A percentile compares a stretch with the other conserved stretches of the same genome.
Conservation (phyloP, 2,888 invertebrate species). For the Epinotia bilunana region DNA sequence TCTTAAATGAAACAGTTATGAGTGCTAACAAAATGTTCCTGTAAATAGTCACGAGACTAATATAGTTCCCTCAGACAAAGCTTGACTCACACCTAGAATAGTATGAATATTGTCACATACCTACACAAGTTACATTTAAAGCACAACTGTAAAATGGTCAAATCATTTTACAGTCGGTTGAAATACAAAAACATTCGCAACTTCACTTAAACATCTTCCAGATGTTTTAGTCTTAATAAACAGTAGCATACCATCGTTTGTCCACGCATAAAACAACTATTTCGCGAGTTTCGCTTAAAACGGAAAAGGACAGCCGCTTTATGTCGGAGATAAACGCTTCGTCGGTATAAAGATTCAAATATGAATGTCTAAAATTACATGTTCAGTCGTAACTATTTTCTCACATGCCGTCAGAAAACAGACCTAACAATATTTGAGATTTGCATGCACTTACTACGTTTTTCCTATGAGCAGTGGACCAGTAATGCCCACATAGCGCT, state of each 20-base stretch:
- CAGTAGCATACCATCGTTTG: constrained; percentile 13
- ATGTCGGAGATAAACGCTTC: constrained; percentile 21
- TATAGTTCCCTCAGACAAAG: background rate
- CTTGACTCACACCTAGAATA: background rate
- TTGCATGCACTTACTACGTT: background rate
- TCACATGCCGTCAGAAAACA: background rate
- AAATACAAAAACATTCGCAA: background rate
- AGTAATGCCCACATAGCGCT: constrained; percentile 15
- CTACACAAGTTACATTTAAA: background rate
- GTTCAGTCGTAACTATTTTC: constrained; percentile 3
- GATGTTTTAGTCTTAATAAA: background rate
- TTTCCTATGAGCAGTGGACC: background rate
- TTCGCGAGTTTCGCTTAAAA: constrained; percentile 12
- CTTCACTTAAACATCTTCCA: background rate
- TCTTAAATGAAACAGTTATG: background rate
- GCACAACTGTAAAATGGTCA: background rate
- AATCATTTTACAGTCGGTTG: background rate
- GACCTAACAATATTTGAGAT: background rate
- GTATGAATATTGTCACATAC: background rate
- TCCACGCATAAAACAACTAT: constrained; percentile 17
- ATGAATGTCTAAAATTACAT: constrained; percentile 13
- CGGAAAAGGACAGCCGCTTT: constrained; percentile 13
- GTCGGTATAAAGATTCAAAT: constrained; percentile 7
- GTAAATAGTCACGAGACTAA: background rate
- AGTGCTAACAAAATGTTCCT: background rate